Conservation (phyloP, 2,113 vertebrate species). For the Scomber colias region DNA sequence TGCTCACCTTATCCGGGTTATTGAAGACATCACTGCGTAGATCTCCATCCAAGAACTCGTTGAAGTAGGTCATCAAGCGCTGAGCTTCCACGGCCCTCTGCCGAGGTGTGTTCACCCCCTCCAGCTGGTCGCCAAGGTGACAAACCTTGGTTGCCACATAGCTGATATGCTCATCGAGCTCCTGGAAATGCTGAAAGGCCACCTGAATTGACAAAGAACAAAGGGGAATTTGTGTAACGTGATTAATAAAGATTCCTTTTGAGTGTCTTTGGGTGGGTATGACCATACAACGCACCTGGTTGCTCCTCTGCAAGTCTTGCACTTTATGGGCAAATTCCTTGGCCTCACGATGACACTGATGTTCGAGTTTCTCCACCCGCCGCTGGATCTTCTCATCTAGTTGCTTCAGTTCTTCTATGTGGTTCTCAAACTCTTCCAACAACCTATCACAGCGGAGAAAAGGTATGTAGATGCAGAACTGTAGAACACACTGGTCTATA, state of each 20-base stretch:
- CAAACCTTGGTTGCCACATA: constrained; percentile 99
- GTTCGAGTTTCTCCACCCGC: constrained; percentile 96
- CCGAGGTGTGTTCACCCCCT: constrained; percentile 98
- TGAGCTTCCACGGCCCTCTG: constrained; percentile 98
- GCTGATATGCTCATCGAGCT: constrained; percentile 98
- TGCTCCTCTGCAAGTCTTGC: constrained; percentile 97
- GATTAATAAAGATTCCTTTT: background rate
- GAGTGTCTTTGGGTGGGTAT: background rate
- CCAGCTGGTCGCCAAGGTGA: constrained; percentile 98
- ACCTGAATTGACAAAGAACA: constrained; percentile 84
- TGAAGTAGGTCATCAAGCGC: constrained; percentile 99
- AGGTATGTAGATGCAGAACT: constrained; percentile 1
- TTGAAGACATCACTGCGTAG: constrained; percentile 99
- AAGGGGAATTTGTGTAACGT: background rate
- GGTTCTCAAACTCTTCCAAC: constrained; percentile 96
- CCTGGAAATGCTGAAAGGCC: constrained; percentile 99
- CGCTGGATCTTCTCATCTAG: constrained; percentile 98
- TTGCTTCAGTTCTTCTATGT: constrained; percentile 97
- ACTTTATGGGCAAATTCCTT: constrained; percentile 99
- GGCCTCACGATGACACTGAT: constrained; percentile 97
- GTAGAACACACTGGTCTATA: background rate
- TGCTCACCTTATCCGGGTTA: constrained; percentile 96
- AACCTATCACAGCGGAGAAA: constrained; percentile 83
- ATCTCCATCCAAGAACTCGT: constrained; percentile 99
- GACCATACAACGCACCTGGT: constrained; percentile 88